These are phyloP conservation scores for Pristis pectinata DNA, from an alignment of 2,797 vertebrate species.

Conservation along the genomic window DNA sequence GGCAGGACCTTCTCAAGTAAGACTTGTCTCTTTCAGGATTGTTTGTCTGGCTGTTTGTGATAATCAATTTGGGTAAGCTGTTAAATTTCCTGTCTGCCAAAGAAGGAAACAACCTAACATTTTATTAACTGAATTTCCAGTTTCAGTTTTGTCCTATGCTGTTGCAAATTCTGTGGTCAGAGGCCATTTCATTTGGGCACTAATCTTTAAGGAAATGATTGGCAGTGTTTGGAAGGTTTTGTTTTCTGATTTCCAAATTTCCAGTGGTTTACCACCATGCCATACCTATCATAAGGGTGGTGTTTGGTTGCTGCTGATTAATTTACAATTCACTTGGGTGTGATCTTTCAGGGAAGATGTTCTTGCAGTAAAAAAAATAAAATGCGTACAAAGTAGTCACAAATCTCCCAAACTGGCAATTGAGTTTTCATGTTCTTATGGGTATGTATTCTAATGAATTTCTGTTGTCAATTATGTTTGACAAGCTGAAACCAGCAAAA, in stretches of 20 bases:
- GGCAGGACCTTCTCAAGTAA: slow-evolving; percentile 95
- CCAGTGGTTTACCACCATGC: neutral
- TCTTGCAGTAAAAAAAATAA: neutral
- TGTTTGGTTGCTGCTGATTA: neutral
- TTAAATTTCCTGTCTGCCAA: neutral
- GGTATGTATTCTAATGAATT: neutral
- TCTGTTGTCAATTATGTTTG: neutral
- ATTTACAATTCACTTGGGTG: neutral
- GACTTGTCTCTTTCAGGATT: neutral
- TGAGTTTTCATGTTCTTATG: neutral
- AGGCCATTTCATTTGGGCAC: neutral
- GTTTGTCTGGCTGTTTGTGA: neutral
- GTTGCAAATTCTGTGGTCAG: neutral
- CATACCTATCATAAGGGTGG: neutral
- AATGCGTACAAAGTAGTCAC: neutral
- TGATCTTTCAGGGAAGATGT: neutral
- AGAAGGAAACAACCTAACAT: neutral
- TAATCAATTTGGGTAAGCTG: neutral
- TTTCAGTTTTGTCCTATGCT: neutral
- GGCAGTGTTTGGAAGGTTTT: neutral
- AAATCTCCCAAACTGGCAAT: neutral
- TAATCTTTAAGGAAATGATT: neutral
- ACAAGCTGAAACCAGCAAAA: neutral
- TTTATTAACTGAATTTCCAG: neutral
- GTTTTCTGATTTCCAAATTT: neutral